Conservation (phyloP, 2,113 vertebrate genomes). For the Tichodroma muraria region DNA sequence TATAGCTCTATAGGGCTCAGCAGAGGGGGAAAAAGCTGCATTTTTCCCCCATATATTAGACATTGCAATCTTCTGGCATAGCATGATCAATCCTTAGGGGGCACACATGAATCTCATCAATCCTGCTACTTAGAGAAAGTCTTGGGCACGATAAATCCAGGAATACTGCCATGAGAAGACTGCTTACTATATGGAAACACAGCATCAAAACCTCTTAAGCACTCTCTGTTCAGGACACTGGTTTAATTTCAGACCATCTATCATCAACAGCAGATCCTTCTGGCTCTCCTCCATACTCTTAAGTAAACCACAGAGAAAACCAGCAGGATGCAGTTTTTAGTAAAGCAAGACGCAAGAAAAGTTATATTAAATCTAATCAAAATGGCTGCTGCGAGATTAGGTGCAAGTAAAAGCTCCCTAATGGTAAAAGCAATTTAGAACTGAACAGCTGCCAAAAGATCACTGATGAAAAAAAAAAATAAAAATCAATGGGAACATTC, state of each 20-base stretch:
- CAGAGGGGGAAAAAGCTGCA: background rate
- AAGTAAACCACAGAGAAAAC: background rate
- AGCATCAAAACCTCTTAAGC: background rate
- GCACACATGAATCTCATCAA: background rate
- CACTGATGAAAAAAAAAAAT: background rate
- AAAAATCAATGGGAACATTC: slow-evolving; percentile 44
- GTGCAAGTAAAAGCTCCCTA: slow-evolving; percentile 48
- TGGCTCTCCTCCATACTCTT: background rate
- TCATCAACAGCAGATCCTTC: background rate
- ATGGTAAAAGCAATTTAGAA: slow-evolving; percentile 58
- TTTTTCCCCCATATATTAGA: background rate
- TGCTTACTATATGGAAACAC: background rate
- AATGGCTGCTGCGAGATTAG: slow-evolving; percentile 49
- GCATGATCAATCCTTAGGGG: background rate
- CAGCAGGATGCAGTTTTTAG: background rate
- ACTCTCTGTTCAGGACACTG: background rate
- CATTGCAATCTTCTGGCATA: background rate
- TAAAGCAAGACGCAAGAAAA: background rate
- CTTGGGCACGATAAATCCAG: background rate
- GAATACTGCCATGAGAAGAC: background rate
- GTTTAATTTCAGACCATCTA: background rate
- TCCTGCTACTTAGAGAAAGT: background rate
- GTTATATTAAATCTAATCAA: slow-evolving; percentile 32
- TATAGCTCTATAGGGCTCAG: no score
- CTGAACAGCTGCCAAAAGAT: slow-evolving; percentile 54